Evolutionary conservation across 2,797 vertebrate species (phyloP).

Genomic region (Leuciscus waleckii): DNA sequence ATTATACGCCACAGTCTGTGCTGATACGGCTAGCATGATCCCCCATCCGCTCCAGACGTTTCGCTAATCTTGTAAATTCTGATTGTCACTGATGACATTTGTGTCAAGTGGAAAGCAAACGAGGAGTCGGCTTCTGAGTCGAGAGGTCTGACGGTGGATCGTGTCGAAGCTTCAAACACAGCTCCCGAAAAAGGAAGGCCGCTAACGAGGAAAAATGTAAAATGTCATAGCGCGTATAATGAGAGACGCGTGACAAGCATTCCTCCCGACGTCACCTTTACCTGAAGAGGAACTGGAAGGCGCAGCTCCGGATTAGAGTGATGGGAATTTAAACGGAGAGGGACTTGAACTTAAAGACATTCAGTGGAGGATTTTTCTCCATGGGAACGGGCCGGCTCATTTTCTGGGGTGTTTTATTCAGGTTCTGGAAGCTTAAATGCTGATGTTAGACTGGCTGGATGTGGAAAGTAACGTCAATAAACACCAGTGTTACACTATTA

Average conservation of each 20-base stretch:
- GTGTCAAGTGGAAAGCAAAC: slow-evolving; percentile 61
- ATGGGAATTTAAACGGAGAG: slow-evolving; percentile 39
- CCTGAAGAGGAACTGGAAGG: slow-evolving; percentile 51
- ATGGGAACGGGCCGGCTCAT: not conserved
- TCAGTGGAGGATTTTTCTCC: not conserved
- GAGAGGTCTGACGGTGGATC: slow-evolving; percentile 51
- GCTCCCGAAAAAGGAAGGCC: slow-evolving; percentile 42
- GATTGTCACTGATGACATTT: slow-evolving; percentile 64
- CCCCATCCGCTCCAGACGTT: slow-evolving; percentile 24
- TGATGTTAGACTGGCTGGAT: slow-evolving; percentile 26
- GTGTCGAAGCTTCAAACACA: slow-evolving; percentile 53
- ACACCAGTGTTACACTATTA: slow-evolving; percentile 28
- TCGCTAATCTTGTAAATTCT: slow-evolving; percentile 51
- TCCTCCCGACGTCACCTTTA: slow-evolving; percentile 52
- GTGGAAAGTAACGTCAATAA: slow-evolving; percentile 31
- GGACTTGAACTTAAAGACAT: slow-evolving; percentile 39
- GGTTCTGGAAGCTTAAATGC: slow-evolving; percentile 15
- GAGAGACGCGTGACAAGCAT: slow-evolving; percentile 55
- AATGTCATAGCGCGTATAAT: slow-evolving; percentile 62
- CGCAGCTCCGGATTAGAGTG: slow-evolving; percentile 49
- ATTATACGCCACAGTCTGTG: not conserved
- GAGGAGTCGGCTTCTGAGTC: slow-evolving; percentile 48
- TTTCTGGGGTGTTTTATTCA: not conserved
- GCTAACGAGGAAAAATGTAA: slow-evolving; percentile 59
- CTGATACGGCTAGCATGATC: not conserved